Evolutionary conservation across 1,140 invertebrate species (phyloP).

Genomic region (Halyomorpha halys): DNA sequence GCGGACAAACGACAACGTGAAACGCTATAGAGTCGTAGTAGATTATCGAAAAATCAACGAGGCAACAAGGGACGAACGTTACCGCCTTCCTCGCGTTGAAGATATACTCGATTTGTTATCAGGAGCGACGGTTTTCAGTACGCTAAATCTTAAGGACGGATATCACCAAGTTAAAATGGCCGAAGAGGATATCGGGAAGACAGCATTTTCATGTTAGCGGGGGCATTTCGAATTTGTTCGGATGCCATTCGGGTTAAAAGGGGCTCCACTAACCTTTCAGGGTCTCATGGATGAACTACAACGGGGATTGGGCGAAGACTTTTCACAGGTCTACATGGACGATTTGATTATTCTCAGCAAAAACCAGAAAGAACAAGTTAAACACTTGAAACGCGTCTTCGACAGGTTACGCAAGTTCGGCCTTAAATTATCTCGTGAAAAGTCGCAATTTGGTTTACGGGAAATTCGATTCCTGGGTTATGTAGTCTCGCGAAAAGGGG

Average conservation of each 20-base stretch:
- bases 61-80: not conserved
- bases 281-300: conserved; percentile 31
- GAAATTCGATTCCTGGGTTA: too few species aligned
- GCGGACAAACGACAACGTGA: too few species aligned
- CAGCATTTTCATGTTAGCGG: not conserved
- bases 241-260: conserved; percentile 36
- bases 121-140: not conserved
- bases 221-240: too few species aligned
- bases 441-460: too few species aligned
- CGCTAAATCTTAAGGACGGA: not conserved
- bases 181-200: not conserved
- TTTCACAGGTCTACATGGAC: too few species aligned
- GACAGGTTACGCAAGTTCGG: too few species aligned
- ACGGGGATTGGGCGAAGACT: not conserved
- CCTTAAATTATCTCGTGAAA: too few species aligned
- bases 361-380: too few species aligned
- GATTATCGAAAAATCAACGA: conserved; percentile 4
- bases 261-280: conserved; percentile 33
- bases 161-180: conserved; percentile 3
- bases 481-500: too few species aligned
- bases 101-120: not conserved
- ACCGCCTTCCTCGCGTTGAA: not conserved
- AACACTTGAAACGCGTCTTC: too few species aligned
- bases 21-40: not conserved
- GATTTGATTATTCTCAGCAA: conserved; percentile 1